Evolutionary conservation across 2,113 vertebrate species (phyloP).

Genomic region (Psilopsiagon aurifrons): DNA sequence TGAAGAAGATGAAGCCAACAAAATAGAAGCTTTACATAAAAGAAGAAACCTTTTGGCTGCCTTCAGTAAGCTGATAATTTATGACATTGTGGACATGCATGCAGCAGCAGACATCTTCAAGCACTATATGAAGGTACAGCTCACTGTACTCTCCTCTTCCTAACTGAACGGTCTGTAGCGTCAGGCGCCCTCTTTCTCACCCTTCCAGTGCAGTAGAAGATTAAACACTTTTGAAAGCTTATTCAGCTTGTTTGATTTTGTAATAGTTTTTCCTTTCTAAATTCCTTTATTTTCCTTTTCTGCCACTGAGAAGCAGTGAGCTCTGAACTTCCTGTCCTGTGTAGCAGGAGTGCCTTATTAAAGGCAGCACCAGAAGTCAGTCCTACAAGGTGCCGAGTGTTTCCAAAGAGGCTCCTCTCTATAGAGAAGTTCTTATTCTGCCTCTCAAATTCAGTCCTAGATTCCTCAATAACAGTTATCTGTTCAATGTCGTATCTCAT

Average conservation of each 20-base stretch:
- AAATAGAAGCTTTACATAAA: constrained; percentile 99
- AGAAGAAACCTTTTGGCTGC: constrained; percentile 96
- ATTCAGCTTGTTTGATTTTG: background rate
- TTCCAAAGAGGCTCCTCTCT: background rate
- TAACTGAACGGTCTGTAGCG: background rate
- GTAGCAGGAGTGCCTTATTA: background rate
- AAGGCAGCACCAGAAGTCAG: background rate
- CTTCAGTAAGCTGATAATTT: constrained; percentile 99
- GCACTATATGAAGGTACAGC: constrained; percentile 98
- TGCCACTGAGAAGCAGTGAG: background rate
- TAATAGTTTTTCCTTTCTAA: background rate
- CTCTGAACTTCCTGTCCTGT: background rate
- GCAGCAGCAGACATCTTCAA: constrained; percentile 99
- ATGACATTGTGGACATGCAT: constrained; percentile 98
- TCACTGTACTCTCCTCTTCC: background rate
- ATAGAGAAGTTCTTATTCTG: background rate
- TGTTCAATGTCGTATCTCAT: background rate
- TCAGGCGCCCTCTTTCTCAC: background rate
- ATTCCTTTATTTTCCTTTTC: background rate
- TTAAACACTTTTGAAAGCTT: background rate
- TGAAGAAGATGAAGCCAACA: constrained; percentile 99
- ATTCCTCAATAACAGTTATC: background rate
- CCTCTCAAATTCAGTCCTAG: background rate
- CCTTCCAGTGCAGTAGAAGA: background rate
- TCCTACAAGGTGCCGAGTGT: background rate